phyloP scores from a whole-genome alignment of 2,113 vertebrate genomes.

The Zosterops borbonicus region DNA sequence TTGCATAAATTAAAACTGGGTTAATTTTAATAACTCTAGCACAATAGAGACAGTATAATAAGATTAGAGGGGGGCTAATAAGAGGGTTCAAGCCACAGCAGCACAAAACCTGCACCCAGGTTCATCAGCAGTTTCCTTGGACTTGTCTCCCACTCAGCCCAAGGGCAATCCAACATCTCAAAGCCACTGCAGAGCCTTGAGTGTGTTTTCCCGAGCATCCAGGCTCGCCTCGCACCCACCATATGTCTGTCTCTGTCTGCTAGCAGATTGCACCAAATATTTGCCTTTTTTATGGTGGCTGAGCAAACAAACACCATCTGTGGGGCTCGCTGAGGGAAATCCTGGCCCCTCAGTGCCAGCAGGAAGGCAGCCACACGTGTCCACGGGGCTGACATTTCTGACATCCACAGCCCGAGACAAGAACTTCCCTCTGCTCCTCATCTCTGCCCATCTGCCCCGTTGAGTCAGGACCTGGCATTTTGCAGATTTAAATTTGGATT shows the following conservation, averaged over 20 bases:
- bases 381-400: neutral
- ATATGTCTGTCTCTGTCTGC: conserved; percentile 59
- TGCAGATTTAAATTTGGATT: neutral
- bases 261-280: conserved; percentile 65
- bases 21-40: neutral
- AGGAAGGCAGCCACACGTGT: neutral
- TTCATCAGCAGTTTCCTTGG: neutral
- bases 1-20: neutral
- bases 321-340: neutral
- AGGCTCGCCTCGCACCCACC: neutral
- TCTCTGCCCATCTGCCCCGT: accelerated
- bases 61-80: neutral
- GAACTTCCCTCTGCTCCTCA: neutral
- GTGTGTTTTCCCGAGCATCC: neutral
- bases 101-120: neutral
- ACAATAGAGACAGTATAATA: neutral
- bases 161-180: neutral
- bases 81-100: neutral
- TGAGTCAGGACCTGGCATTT: neutral
- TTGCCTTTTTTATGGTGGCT: conserved; percentile 25
- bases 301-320: conserved; percentile 71
- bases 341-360: neutral
- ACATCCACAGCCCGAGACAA: neutral
- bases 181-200: neutral
- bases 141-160: neutral